phyloP scores from a whole-genome alignment of 2,888 invertebrate species.

The Meganola albula region DNA sequence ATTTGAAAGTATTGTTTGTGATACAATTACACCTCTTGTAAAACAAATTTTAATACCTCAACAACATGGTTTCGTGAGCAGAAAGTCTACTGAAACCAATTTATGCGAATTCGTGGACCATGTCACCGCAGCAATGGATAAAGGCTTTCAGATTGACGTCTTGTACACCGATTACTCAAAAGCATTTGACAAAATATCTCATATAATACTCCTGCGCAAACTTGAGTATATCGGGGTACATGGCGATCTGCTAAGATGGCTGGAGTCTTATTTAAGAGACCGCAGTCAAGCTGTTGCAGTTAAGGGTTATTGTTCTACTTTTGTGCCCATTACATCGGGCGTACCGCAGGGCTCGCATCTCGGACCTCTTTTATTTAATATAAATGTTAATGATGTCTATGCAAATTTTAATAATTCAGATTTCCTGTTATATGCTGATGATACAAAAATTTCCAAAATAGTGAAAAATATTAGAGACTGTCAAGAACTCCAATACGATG shows the following conservation, averaged over 20 bases:
- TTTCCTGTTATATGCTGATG: constrained; percentile 7
- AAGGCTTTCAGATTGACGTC: constrained; percentile 6
- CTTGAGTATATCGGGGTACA: constrained; percentile 7
- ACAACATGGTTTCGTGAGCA: too few relatives aligned
- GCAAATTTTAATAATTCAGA: constrained; percentile 2
- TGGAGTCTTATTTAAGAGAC: constrained; percentile 6
- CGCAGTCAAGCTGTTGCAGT: constrained; percentile 6
- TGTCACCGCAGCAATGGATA: constrained; percentile 3
- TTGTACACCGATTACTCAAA: constrained; percentile 10
- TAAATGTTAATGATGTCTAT: too few relatives aligned
- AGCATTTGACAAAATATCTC: constrained; percentile 9
- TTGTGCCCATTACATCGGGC: background rate
- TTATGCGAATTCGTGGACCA: constrained; percentile 1
- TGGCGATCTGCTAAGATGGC: constrained; percentile 7
- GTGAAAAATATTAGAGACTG: constrained; percentile 4
- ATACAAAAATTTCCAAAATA: constrained; percentile 5
- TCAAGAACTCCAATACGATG: constrained; percentile 3
- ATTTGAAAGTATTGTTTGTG: constrained; percentile 6
- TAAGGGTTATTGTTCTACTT: constrained; percentile 7
- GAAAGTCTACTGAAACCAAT: constrained; percentile 1
- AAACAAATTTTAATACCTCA: background rate
- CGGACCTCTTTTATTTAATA: too few relatives aligned
- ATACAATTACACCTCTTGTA: constrained; percentile 1
- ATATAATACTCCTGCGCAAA: constrained; percentile 2
- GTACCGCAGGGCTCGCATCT: too few relatives aligned